Evolutionary conservation across 2,888 invertebrate species (phyloP).

Genomic region (Papilio elwesi): DNA sequence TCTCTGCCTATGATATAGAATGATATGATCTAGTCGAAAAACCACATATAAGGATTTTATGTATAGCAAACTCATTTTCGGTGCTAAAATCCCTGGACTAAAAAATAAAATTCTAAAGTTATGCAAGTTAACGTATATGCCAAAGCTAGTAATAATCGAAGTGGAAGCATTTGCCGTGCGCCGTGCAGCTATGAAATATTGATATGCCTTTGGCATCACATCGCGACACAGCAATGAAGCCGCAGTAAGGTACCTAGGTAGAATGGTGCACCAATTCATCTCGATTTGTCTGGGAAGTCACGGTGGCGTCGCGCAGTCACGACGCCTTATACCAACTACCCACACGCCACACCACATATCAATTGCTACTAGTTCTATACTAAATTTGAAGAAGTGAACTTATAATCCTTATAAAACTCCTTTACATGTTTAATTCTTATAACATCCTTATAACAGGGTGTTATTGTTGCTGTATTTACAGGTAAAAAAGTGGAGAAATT

Average conservation of each 20-base stretch:
- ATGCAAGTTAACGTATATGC: neutral
- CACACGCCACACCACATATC: slow-evolving; percentile 54
- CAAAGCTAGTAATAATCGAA: slow-evolving; percentile 12
- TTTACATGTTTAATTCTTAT: too few species aligned
- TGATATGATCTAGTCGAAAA: too few species aligned
- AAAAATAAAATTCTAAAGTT: too few species aligned
- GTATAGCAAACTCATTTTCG: too few species aligned
- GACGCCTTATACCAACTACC: slow-evolving; percentile 48
- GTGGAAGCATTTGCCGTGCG: slow-evolving; percentile 9
- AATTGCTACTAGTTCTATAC: slow-evolving; percentile 33
- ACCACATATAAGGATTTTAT: too few species aligned
- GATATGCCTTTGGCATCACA: slow-evolving; percentile 57
- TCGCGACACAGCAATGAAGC: slow-evolving; percentile 52
- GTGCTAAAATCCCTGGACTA: too few species aligned
- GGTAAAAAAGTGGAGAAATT: too few species aligned
- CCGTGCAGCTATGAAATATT: slow-evolving; percentile 57
- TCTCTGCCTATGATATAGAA: too few species aligned
- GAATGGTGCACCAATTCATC: slow-evolving; percentile 75
- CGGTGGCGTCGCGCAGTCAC: slow-evolving; percentile 56
- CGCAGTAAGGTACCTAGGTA: slow-evolving; percentile 50
- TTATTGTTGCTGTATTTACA: too few species aligned
- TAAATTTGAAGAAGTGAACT: neutral
- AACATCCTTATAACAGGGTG: slow-evolving; percentile 41
- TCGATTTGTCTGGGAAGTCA: slow-evolving; percentile 80
- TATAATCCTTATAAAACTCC: neutral